phyloP scores from a whole-genome alignment of 2,888 invertebrate species.

The Noctua janthina region DNA sequence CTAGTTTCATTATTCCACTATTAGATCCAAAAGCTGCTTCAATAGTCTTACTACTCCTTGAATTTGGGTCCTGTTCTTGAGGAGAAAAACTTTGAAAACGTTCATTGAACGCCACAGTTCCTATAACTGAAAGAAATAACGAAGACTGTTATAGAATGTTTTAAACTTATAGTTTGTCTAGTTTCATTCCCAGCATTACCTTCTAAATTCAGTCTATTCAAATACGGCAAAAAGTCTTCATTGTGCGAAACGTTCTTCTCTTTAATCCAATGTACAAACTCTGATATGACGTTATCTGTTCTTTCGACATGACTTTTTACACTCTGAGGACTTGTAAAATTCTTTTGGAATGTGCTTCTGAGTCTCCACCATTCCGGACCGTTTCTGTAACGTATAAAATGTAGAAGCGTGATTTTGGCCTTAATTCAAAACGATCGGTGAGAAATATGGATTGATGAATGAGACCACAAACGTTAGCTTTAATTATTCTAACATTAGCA shows the following conservation, averaged over 20 bases:
- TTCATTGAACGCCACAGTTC: conserved; percentile 93
- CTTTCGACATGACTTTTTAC: conserved; percentile 92
- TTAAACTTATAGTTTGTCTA: too few species aligned
- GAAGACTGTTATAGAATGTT: too few species aligned
- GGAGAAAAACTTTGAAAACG: conserved; percentile 92
- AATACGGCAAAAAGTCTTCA: conserved; percentile 92
- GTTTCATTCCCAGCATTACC: conserved; percentile 87
- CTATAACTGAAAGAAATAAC: conserved; percentile 91
- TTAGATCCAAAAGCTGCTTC: conserved; percentile 94
- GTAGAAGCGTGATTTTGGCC: too few species aligned
- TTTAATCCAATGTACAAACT: conserved; percentile 91
- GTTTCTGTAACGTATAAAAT: conserved; percentile 90
- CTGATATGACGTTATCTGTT: conserved; percentile 91
- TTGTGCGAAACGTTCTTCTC: conserved; percentile 70
- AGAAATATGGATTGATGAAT: neutral
- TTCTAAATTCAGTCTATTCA: conserved; percentile 94
- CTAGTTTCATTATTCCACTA: conserved; percentile 92
- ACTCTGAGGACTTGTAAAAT: conserved; percentile 93
- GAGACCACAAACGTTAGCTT: neutral
- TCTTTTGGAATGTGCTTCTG: conserved; percentile 94
- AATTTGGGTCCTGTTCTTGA: conserved; percentile 90
- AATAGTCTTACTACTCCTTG: conserved; percentile 93
- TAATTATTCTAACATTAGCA: neutral
- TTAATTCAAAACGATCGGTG: neutral
- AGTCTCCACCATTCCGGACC: conserved; percentile 95